These are phyloP conservation scores for Pollenia amentaria DNA, from an alignment of 2,888 invertebrate genomes.

Conservation along the genomic window DNA sequence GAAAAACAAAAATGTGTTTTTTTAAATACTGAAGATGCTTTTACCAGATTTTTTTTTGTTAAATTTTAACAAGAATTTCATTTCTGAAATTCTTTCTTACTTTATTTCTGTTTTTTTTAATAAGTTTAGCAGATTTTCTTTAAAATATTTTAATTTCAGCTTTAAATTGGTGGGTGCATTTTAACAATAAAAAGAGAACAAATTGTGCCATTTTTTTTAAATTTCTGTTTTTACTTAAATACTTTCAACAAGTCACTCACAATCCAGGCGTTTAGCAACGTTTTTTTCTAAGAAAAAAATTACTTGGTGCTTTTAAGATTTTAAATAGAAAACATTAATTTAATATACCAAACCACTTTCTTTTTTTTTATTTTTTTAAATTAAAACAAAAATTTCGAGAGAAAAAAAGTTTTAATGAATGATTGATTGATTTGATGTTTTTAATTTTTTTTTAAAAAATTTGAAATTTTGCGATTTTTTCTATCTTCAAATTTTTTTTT, in stretches of 20 bases:
- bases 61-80: slow-evolving; percentile 40
- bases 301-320: slow-evolving; percentile 77
- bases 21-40: slow-evolving; percentile 85
- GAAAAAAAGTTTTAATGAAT: slow-evolving; percentile 57
- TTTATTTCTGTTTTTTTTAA: slow-evolving; percentile 81
- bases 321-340: slow-evolving; percentile 75
- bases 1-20: slow-evolving; percentile 77
- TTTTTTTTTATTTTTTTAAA: slow-evolving; percentile 75
- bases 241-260: slow-evolving; percentile 74
- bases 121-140: slow-evolving; percentile 74
- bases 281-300: slow-evolving; percentile 76
- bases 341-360: slow-evolving; percentile 69
- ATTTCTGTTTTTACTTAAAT: slow-evolving; percentile 65
- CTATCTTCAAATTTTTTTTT: slow-evolving; percentile 5
- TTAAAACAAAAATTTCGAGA: slow-evolving; percentile 76
- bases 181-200: slow-evolving; percentile 62
- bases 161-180: slow-evolving; percentile 69
- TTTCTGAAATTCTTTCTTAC: slow-evolving; percentile 78
- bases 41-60: slow-evolving; percentile 79
- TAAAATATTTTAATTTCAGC: slow-evolving; percentile 43
- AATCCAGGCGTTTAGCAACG: slow-evolving; percentile 67
- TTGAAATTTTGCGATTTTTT: slow-evolving; percentile 66
- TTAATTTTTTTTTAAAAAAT: slow-evolving; percentile 51
- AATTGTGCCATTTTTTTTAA: slow-evolving; percentile 70
- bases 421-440: slow-evolving; percentile 74